These are phyloP conservation scores for Hylyphantes graminicola DNA, from an alignment of 1,140 invertebrate genomes.

Conservation along the genomic window DNA sequence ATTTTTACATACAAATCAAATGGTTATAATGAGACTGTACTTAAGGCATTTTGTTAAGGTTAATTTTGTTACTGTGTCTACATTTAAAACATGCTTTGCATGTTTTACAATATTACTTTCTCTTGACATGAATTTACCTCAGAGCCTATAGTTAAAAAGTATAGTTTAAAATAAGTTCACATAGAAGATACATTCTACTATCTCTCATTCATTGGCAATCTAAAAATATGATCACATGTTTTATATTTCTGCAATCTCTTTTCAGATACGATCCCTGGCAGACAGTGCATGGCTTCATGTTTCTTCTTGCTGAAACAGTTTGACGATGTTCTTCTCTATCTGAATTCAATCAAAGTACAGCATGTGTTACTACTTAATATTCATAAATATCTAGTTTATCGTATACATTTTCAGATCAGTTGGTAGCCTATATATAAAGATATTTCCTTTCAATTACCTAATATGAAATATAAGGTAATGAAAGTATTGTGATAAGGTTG, in stretches of 20 bases:
- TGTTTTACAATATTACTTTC: too few relatives aligned
- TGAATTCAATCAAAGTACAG: constrained; percentile 92
- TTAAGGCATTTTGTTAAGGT: too few relatives aligned
- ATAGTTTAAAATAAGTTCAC: not conserved
- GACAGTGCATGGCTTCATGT: constrained; percentile 97
- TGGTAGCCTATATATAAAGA: not conserved
- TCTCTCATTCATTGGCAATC: not conserved
- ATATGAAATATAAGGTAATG: not conserved
- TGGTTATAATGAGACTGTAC: too few relatives aligned
- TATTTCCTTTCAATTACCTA: not conserved
- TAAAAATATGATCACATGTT: not conserved
- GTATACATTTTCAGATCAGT: not conserved
- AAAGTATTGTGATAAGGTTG: too few relatives aligned
- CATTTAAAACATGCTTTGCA: too few relatives aligned
- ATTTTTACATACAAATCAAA: too few relatives aligned
- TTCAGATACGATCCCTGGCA: constrained; percentile 76
- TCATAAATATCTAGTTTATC: not conserved
- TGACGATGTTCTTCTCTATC: constrained; percentile 94
- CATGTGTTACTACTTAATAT: not conserved
- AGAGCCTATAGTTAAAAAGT: too few relatives aligned
- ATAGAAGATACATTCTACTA: not conserved
- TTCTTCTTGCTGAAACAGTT: constrained; percentile 95
- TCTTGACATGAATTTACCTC: too few relatives aligned
- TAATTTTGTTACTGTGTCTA: too few relatives aligned
- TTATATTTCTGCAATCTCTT: constrained; percentile 12